Conservation (phyloP, 2,113 vertebrate genomes). For the Aptenodytes forsteri region DNA sequence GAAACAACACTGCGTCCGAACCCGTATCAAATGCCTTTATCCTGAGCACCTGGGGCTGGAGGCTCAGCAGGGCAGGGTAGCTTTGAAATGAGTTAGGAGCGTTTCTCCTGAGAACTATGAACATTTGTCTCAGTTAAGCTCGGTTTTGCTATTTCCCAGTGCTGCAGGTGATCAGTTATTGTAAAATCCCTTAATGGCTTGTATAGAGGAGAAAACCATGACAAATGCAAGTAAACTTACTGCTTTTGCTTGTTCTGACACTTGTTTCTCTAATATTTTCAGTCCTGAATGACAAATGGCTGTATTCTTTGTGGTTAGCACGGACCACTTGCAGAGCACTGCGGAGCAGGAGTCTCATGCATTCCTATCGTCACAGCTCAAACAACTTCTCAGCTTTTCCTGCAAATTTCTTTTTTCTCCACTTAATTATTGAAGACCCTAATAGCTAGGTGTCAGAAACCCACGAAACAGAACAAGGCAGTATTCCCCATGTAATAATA, state of each 20-base stretch:
- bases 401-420: neutral
- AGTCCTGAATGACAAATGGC: neutral
- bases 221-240: neutral
- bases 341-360: neutral
- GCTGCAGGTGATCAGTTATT: neutral
- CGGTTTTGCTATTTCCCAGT: neutral
- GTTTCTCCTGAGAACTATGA: neutral
- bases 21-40: neutral
- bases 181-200: constrained; percentile 2
- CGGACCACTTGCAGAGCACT: neutral
- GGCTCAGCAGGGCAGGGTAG: neutral
- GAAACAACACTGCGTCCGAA: neutral
- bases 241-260: neutral
- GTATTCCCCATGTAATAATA: neutral
- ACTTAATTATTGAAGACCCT: neutral
- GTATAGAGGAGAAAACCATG: neutral
- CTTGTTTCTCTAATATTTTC: neutral
- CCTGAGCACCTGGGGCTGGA: neutral
- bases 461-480: neutral
- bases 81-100: neutral
- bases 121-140: neutral
- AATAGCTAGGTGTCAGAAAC: neutral
- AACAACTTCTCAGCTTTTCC: neutral
- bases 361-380: neutral
- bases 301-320: neutral